Percentiles rank a stretch among this genome's conserved stretches.
Evolutionary conservation across 2,888 invertebrate species (phyloP).

Genomic region (Lepidocyrtinus sp.): DNA sequence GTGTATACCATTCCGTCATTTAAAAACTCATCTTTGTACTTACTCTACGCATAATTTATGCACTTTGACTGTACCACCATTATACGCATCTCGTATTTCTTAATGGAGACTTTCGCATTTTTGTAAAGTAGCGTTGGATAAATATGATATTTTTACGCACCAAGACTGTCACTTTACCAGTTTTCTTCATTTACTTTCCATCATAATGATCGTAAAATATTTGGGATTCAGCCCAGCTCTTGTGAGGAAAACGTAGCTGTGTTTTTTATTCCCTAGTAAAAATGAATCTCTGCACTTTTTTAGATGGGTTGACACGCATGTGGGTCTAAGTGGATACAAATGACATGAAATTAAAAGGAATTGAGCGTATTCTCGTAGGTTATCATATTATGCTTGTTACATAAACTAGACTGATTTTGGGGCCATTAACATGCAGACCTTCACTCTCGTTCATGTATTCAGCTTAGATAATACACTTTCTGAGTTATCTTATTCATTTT

Average conservation of each 20-base stretch:
- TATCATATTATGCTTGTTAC: not conserved
- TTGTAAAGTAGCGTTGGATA: too few relatives aligned
- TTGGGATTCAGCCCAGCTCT: too few relatives aligned
- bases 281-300: not conserved
- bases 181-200: not conserved
- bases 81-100: too few relatives aligned
- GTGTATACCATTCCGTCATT: conserved; percentile 44
- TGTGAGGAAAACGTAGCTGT: not conserved
- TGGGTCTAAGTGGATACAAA: not conserved
- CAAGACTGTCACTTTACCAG: not conserved
- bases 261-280: not conserved
- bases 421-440: not conserved
- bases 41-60: conserved; percentile 10
- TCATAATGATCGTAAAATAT: too few relatives aligned
- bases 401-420: not conserved
- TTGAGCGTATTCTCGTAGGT: not conserved
- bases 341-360: not conserved
- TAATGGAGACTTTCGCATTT: too few relatives aligned
- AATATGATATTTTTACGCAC: not conserved
- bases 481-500: not conserved
- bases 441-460: not conserved
- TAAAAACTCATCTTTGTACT: conserved; percentile 30
- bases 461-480: not conserved
- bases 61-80: not conserved
- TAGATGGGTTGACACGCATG: not conserved